Evolutionary conservation across 1,140 invertebrate species (phyloP).

Genomic region (Drosophila pseudoobscura): DNA sequence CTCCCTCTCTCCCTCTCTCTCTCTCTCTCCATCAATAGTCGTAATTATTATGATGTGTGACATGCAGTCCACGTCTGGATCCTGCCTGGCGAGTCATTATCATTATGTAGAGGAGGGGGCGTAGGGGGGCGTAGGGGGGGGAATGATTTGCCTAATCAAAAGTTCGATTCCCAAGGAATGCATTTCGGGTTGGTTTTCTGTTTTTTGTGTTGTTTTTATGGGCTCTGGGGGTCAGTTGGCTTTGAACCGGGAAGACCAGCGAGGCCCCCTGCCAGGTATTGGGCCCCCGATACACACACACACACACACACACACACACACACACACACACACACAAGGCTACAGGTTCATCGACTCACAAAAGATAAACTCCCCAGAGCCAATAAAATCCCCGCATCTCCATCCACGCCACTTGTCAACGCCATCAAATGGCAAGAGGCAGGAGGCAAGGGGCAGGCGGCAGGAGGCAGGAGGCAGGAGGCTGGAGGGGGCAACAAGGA

Average conservation of each 20-base stretch:
- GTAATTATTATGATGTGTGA: slow-evolving; percentile 72
- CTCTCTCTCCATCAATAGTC: slow-evolving; percentile 39
- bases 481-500: too few relatives aligned
- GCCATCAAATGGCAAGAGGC: slow-evolving; percentile 49
- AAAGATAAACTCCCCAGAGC: background rate
- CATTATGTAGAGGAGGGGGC: slow-evolving; percentile 47
- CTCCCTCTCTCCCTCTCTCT: too few relatives aligned
- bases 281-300: too few relatives aligned
- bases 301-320: too few relatives aligned
- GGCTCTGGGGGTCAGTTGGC: background rate
- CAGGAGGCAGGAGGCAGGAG: too few relatives aligned
- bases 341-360: slow-evolving; percentile 24
- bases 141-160: too few relatives aligned
- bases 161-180: too few relatives aligned
- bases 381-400: background rate
- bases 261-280: slow-evolving; percentile 6
- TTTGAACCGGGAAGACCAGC: background rate
- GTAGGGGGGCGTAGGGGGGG: slow-evolving; percentile 25
- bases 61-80: slow-evolving; percentile 35
- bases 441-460: background rate
- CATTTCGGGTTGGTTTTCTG: too few relatives aligned
- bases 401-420: slow-evolving; percentile 40
- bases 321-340: too few relatives aligned
- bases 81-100: slow-evolving; percentile 51
- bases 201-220: background rate